Evolutionary conservation across 2,888 invertebrate species (phyloP), one percentile per base, ranked within the genome.

Genomic region (Euzophera pinguis): DNA sequence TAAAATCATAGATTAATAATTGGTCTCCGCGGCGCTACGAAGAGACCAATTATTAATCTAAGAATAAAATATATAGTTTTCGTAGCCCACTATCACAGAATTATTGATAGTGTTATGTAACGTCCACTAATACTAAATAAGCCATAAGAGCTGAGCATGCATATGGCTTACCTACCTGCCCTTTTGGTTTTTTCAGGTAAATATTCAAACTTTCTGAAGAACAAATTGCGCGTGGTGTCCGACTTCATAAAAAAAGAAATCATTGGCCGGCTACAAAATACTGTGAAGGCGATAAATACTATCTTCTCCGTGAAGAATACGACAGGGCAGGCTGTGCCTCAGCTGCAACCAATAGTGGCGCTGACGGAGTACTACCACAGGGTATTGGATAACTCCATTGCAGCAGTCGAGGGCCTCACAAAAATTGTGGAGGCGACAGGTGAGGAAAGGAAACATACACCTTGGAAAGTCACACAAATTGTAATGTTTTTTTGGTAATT

Each of bases 361-460:
- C 54, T 58, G 35, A 54, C 53, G 39, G 53, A 54, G 14, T 88
- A 86, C 62, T 90, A 90, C 58, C 78, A 81, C 53, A 74, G 75
- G 0, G 32, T 84, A 12, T 81, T 88, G 50, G 77, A 84, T 16
- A 74, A 71, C 35, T 73, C 85, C 0, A 57, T 79, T 16, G 75
- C 76, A 12, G 68, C 75, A 1, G 63, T 83, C 0, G 91, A 91
- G 58, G 91, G 89, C 9, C 75, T 94, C 3, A 70, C 82, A 1
- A 91, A 93, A 70, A 90, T 94, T 9, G 88, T 91, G 6, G 92
- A 93, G 77, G 92, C 91, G 50, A 91, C 93, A 60, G 88, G 92
- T 92, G 2, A 39, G 16, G 4, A 10, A 12, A 4, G 7, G n/a
- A n/a, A n/a, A n/a, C n/a, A n/a, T n/a, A n/a, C n/a, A n/a, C n/a